Evolutionary conservation across 2,113 vertebrate species (phyloP), one percentile per base, ranked within the genome.

Genomic region (Tychaedon coryphoeus): DNA sequence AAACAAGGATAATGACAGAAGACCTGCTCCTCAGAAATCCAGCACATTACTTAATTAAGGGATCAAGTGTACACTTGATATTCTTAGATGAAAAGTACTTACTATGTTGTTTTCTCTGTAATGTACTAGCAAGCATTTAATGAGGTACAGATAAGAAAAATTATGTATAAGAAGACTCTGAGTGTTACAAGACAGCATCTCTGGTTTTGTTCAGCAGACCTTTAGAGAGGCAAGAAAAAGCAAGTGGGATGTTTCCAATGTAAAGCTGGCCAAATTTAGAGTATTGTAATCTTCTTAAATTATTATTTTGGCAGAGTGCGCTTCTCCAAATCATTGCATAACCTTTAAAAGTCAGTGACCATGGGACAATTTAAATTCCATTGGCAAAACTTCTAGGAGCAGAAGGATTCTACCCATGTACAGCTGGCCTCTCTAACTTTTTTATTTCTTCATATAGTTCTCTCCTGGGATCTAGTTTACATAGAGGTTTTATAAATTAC

Each of bases 261-360:
- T 71, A 86, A 84, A 93, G 47, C 51, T 86, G 56, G 54, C 24
- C 91, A 90, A 93, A 86, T 91, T 66, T 83, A 73, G 74, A 65
- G 34, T 88, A 28, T 80, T 88, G 31, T 88, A 77, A 64, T 94
- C 60, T 43, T 86, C 92, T 83, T 77, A 94, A 93, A 92, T 95
- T 95, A 92, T 90, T 72, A 25, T 88, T 94, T 94, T 95, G 86
- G 64, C 88, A 60, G 51, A 77, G 42, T 54, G 38, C 42, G 31
- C 13, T 74, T 88, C 60, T 74, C 38, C 53, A 86, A 94, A 74
- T 93, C 51, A 8, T 60, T 86, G 75, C 40, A 62, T 92, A 88
- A 90, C 54, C 34, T 83, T 76, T 83, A 66, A 80, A 80, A 86
- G 33, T 62, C 56, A 48, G 24, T 82, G 81, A 88, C 58, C 25